A percentile compares a stretch with the other conserved stretches of the same genome.
Conservation (phyloP, 2,113 vertebrate species). For the Vulpes ferrilata region DNA sequence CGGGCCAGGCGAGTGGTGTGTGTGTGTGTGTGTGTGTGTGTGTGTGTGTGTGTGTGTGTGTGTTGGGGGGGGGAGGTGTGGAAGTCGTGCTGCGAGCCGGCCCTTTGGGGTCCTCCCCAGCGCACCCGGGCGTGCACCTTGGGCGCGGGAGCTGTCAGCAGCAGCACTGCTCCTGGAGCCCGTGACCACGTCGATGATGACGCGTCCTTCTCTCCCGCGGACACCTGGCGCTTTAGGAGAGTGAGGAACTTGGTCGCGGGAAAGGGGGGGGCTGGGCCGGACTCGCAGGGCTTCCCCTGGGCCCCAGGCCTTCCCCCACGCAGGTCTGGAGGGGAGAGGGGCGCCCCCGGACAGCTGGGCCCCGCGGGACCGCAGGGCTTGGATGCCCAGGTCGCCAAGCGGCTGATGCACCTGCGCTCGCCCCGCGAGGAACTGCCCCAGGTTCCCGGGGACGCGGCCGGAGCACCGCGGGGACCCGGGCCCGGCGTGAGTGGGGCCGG, state of each 20-base stretch:
- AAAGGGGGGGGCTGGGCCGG: neutral
- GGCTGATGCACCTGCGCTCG: constrained; percentile 91
- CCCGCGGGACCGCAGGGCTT: constrained; percentile 87
- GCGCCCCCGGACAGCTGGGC: neutral
- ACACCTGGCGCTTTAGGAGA: constrained; percentile 53
- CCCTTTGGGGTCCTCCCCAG: neutral
- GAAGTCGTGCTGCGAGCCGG: neutral
- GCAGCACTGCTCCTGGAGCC: constrained; percentile 34
- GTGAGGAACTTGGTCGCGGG: neutral
- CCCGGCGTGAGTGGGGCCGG: constrained; percentile 90
- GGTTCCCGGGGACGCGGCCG: constrained; percentile 93
- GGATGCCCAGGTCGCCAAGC: constrained; percentile 92
- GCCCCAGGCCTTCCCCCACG: constrained; percentile 77
- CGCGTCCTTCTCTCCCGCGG: neutral
- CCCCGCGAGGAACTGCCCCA: constrained; percentile 94
- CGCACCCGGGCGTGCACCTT: neutral
- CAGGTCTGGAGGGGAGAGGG: constrained; percentile 79
- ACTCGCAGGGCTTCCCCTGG: constrained; percentile 68
- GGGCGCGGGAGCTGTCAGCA: constrained; percentile 27
- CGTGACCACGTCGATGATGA: constrained; percentile 11
- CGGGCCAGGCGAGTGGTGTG: no score
- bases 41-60: no score
- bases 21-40: neutral
- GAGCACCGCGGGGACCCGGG: constrained; percentile 92
- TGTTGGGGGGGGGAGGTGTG: no score